A percentile compares a stretch with the other conserved stretches of the same genome.
These are phyloP conservation scores for Masnerella sp. DNA, from an alignment of 2,888 invertebrate species.

Conservation along the genomic window DNA sequence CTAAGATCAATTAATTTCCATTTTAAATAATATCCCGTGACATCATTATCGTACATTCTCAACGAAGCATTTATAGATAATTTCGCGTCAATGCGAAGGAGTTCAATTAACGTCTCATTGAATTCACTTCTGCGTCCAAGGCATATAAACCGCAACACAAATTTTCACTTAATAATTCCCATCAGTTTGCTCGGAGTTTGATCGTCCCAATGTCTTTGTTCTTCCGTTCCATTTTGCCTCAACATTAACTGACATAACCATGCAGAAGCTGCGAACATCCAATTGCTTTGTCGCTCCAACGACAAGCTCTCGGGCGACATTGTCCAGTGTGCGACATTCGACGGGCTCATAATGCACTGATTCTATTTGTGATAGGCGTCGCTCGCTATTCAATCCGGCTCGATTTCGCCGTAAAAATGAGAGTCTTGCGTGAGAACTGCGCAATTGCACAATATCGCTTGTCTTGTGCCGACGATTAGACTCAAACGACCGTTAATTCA, in stretches of 20 bases:
- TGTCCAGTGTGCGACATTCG: slow-evolving; percentile 27
- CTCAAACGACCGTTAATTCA: no score
- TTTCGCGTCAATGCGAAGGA: not conserved
- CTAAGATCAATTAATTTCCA: no score
- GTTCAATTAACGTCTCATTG: not conserved
- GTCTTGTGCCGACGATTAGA: no score
- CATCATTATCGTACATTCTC: no score
- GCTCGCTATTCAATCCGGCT: not conserved
- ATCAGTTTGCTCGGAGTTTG: slow-evolving; percentile 3
- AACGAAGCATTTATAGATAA: not conserved
- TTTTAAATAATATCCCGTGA: no score
- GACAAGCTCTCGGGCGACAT: slow-evolving; percentile 15
- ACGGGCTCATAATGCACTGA: slow-evolving; percentile 13
- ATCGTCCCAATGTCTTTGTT: slow-evolving; percentile 21
- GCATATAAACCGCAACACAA: not conserved
- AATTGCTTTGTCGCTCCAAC: slow-evolving; percentile 15
- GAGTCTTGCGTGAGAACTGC: not conserved
- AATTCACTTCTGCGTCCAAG: not conserved
- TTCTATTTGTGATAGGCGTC: slow-evolving; percentile 1
- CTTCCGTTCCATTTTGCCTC: slow-evolving; percentile 27
- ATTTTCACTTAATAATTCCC: slow-evolving; percentile 13
- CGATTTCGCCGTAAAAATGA: not conserved
- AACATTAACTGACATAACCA: slow-evolving; percentile 26
- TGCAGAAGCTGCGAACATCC: slow-evolving; percentile 15
- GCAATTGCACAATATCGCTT: no score